Evolutionary conservation across 2,113 vertebrate species (phyloP), one percentile per base, ranked within the genome.

Genomic region (Muntiacus reevesi): DNA sequence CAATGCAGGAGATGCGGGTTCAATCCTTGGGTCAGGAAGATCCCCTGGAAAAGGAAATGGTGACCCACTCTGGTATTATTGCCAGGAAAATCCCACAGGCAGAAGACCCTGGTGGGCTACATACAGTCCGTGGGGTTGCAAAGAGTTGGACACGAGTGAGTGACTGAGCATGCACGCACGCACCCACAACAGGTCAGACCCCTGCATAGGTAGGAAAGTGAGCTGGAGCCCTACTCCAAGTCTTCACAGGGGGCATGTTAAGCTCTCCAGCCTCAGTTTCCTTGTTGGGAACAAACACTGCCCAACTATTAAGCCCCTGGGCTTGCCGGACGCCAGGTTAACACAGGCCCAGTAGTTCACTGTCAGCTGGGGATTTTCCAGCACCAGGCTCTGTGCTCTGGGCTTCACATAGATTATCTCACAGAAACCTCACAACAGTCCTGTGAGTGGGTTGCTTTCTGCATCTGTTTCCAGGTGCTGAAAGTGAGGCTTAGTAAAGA

Each of bases 391-490:
- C 21, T 81, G 23, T 27, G 28, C 54, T 30, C 67, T 6, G 7
- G 28, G 12, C 1, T 2, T 36, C 40, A 27, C 7, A 0, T 1
- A 0, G 0, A 1, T 71, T 25, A 36, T 33, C 11, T 62, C 45
- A 1, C 5, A 30, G 60, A 86, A 95, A 16, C 28, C 57, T 57
- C 15, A 10, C 54, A 16, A 21, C 5, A 4, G 83, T 55, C 17
- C 27, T 0, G 1, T 9, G 27, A 40, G 21, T n/a, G 25, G 60
- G 27, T 21, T 14, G 2, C 19, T 33, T 4, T 62, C 40, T 30
- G 50, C 30, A 33, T 60, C 59, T 96, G 10, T 76, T 94, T 85
- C 67, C 79, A 57, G 59, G 30, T 5, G 17, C 40, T 40, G 52
- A 71, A 14, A 74, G 33, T 4, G 30, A 85, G 57, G 16, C 45